These are phyloP conservation scores for Blastomussa wellsi DNA, from an alignment of 92 coral and sea anemone species.

Conservation along the genomic window DNA sequence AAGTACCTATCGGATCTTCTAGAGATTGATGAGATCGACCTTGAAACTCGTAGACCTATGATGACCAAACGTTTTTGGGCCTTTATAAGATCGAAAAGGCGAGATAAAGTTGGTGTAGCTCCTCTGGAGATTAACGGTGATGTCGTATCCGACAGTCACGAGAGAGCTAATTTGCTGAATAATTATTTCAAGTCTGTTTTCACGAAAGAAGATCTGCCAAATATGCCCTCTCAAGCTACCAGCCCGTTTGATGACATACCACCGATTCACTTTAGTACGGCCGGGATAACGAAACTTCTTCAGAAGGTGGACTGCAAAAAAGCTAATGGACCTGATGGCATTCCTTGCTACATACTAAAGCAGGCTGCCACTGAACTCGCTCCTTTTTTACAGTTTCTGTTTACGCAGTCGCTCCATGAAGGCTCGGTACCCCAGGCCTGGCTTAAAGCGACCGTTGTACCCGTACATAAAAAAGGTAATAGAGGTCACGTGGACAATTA, in stretches of 20 bases:
- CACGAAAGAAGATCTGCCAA: constrained; percentile 47
- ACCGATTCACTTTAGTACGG: constrained; percentile 19
- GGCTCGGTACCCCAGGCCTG: constrained; percentile 54
- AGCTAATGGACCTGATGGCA: constrained; percentile 54
- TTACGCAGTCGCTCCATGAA: constrained; percentile 32
- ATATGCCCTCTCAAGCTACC: constrained; percentile 41
- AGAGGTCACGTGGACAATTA: constrained; percentile 35
- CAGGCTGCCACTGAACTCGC: constrained; percentile 57
- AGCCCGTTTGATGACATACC: constrained; percentile 41
- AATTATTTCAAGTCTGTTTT: constrained; percentile 57
- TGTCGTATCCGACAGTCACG: constrained; percentile 36
- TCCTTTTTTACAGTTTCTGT: constrained; percentile 48
- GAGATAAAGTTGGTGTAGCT: constrained; percentile 54
- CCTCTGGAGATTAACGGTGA: constrained; percentile 35
- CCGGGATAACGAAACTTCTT: constrained; percentile 41
- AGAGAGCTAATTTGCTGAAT: constrained; percentile 45
- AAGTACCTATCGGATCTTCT: constrained; percentile 45
- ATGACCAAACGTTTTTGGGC: constrained; percentile 55
- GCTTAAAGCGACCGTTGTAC: constrained; percentile 43
- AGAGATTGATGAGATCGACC: constrained; percentile 15
- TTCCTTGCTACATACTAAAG: constrained; percentile 46
- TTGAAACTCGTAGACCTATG: constrained; percentile 28
- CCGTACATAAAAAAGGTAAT: constrained; percentile 51
- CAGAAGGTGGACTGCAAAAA: constrained; percentile 46
- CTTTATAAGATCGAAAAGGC: constrained; percentile 53